Conservation (phyloP, 2,888 invertebrate genomes). For the Phyllotreta striolata region DNA sequence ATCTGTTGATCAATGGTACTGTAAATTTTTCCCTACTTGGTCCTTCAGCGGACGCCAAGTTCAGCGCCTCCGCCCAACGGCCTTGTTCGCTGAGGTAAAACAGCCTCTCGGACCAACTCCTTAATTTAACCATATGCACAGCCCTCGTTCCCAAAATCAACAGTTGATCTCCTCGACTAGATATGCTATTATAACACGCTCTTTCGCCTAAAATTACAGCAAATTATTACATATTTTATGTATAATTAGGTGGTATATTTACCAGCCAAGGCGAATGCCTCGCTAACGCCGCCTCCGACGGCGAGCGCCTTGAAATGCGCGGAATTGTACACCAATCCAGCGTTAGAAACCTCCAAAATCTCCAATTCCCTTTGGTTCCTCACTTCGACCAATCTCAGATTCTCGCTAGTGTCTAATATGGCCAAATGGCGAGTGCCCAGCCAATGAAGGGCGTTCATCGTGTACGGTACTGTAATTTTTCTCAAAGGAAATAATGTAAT, state of each 20-base stretch:
- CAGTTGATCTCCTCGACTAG: slow-evolving; percentile 73
- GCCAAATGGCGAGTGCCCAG: slow-evolving; percentile 84
- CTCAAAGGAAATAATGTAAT: slow-evolving; percentile 70
- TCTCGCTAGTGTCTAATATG: slow-evolving; percentile 85
- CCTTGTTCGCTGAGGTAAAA: slow-evolving; percentile 69
- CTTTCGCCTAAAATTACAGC: slow-evolving; percentile 61
- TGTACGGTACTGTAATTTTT: slow-evolving; percentile 75
- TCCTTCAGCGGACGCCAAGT: slow-evolving; percentile 65
- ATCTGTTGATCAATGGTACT: slow-evolving; percentile 56
- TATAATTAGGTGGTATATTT: slow-evolving; percentile 23
- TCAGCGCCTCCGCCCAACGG: slow-evolving; percentile 67
- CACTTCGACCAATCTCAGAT: slow-evolving; percentile 88
- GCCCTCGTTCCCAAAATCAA: slow-evolving; percentile 73
- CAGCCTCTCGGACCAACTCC: slow-evolving; percentile 74
- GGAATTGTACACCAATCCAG: slow-evolving; percentile 85
- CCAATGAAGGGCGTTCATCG: slow-evolving; percentile 81
- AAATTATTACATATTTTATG: neutral
- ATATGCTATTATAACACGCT: slow-evolving; percentile 78
- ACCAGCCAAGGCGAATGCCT: slow-evolving; percentile 77
- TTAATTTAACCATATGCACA: slow-evolving; percentile 67
- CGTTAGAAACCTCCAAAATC: slow-evolving; percentile 79
- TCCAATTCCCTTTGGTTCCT: slow-evolving; percentile 87
- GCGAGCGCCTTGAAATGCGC: slow-evolving; percentile 91
- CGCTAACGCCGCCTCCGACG: slow-evolving; percentile 92
- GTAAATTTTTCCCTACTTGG: slow-evolving; percentile 57